phyloP scores from a whole-genome alignment of 2,888 invertebrate species.

The Leucozona laternaria region DNA sequence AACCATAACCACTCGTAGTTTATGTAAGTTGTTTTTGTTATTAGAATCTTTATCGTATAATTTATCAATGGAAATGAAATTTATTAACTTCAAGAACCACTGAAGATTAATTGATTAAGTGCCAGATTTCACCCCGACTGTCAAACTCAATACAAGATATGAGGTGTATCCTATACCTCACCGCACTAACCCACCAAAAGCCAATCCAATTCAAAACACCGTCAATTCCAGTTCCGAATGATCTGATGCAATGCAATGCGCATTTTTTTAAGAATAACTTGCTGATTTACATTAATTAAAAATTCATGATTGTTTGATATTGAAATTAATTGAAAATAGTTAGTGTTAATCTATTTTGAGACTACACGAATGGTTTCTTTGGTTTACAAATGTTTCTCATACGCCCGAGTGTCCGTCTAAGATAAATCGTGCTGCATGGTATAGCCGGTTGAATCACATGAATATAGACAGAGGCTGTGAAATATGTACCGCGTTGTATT shows the following conservation, averaged over 20 bases:
- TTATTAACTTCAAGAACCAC: slow-evolving; percentile 30
- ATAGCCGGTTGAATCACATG: slow-evolving; percentile 40
- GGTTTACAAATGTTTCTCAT: slow-evolving; percentile 39
- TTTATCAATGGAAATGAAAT: slow-evolving; percentile 55
- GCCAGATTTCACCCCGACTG: slow-evolving; percentile 41
- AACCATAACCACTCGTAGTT: slow-evolving; percentile 7
- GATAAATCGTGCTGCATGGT: slow-evolving; percentile 40
- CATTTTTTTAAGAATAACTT: slow-evolving; percentile 12
- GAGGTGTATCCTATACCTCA: slow-evolving; percentile 28
- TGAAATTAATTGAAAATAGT: slow-evolving; percentile 66
- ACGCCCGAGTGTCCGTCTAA: slow-evolving; percentile 39
- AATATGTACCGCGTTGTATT: slow-evolving; percentile 18
- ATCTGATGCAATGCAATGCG: slow-evolving; percentile 56
- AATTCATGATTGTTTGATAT: slow-evolving; percentile 64
- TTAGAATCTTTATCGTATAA: slow-evolving; percentile 26
- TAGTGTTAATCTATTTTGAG: slow-evolving; percentile 59
- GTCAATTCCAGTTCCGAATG: slow-evolving; percentile 14
- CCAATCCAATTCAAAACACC: not conserved
- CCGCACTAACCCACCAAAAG: not conserved
- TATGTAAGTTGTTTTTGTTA: slow-evolving; percentile 45
- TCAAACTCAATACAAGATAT: slow-evolving; percentile 17
- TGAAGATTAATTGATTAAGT: slow-evolving; percentile 66
- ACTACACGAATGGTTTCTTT: slow-evolving; percentile 40
- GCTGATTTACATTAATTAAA: slow-evolving; percentile 59
- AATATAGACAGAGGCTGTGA: slow-evolving; percentile 5